These are phyloP conservation scores for Pangasianodon gigas DNA, from an alignment of 2,113 vertebrate genomes.

Conservation along the genomic window DNA sequence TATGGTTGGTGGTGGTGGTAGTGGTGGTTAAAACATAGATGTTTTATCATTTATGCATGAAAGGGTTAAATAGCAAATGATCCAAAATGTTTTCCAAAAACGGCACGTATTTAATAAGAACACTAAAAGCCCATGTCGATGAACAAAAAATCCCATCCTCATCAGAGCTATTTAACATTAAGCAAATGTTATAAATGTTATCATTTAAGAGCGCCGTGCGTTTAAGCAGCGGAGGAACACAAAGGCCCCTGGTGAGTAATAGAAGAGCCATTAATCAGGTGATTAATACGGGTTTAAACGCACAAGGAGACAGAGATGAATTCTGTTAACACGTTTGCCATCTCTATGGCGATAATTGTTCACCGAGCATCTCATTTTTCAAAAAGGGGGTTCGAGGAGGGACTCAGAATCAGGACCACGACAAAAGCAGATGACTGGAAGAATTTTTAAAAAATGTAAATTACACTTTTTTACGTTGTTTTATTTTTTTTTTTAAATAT, in stretches of 20 bases:
- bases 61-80: background rate
- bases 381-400: conserved; percentile 44
- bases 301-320: conserved; percentile 96
- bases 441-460: background rate
- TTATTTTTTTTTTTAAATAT: background rate
- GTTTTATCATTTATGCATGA: background rate
- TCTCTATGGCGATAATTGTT: conserved; percentile 89
- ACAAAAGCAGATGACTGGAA: background rate
- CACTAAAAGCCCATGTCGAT: background rate
- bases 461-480: background rate
- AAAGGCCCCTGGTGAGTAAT: conserved; percentile 89
- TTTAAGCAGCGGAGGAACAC: conserved; percentile 74
- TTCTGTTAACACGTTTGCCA: conserved; percentile 88
- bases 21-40: background rate
- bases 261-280: conserved; percentile 94
- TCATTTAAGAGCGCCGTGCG: conserved; percentile 85
- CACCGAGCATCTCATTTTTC: conserved; percentile 75
- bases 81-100: background rate
- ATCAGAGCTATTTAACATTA: conserved; percentile 78
- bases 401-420: background rate
- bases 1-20: background rate
- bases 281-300: conserved; percentile 97
- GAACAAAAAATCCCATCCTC: conserved; percentile 20
- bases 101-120: background rate
- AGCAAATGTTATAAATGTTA: conserved; percentile 79